Evolutionary conservation across 2,797 vertebrate genomes (phyloP).

Genomic region (Chlorospingus flavigularis): DNA sequence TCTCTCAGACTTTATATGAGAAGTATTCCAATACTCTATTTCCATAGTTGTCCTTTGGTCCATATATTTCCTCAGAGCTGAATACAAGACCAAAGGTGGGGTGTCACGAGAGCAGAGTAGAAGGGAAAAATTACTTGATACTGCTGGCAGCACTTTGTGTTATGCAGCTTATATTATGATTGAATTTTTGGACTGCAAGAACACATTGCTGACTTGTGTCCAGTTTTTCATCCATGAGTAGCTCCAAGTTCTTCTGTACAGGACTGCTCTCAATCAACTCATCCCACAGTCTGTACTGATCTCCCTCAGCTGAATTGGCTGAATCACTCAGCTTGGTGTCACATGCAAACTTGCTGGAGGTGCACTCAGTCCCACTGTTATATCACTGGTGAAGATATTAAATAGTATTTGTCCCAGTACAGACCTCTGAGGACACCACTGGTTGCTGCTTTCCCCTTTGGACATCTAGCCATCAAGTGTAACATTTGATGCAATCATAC

Average conservation of each 20-base stretch:
- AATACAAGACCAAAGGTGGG: not conserved
- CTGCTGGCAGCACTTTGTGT: not conserved
- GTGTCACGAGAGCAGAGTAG: fast-evolving
- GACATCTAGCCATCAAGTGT: not conserved
- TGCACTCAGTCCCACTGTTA: not conserved
- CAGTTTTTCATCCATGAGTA: not conserved
- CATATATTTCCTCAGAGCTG: not conserved
- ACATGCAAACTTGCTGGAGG: not conserved
- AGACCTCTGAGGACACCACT: not conserved
- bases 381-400: not conserved
- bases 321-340: not conserved
- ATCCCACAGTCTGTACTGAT: not conserved
- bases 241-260: not conserved
- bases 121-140: not conserved
- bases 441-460: not conserved
- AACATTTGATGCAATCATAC: fast-evolving
- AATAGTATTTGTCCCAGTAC: not conserved
- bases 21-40: not conserved
- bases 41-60: not conserved
- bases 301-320: not conserved
- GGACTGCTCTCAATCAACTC: not conserved
- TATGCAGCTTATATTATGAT: not conserved
- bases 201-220: not conserved
- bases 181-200: not conserved
- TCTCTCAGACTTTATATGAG: not conserved